Conservation (phyloP, 2,797 vertebrate species). For the Acanthurus leucopareius region DNA sequence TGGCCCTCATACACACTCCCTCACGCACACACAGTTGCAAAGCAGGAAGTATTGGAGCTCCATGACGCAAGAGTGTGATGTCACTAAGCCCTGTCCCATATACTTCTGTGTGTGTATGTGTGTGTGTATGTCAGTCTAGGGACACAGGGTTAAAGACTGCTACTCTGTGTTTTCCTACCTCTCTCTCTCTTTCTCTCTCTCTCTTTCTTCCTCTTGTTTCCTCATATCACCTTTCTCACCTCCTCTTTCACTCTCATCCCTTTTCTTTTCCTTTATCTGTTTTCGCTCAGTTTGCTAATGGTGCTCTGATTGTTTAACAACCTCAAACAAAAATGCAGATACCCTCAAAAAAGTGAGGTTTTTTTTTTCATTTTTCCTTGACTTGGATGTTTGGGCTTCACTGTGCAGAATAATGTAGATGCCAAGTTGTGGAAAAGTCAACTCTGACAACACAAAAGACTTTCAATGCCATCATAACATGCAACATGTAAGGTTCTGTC, state of each 20-base stretch:
- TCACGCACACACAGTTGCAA: conserved; percentile 42
- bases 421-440: too few relatives aligned
- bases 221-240: neutral
- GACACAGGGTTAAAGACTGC: conserved; percentile 4
- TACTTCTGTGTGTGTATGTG: conserved; percentile 24
- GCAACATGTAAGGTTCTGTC: too few relatives aligned
- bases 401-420: too few relatives aligned
- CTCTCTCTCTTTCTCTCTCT: neutral
- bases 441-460: too few relatives aligned
- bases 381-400: too few relatives aligned
- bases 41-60: conserved; percentile 70
- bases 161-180: neutral
- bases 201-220: neutral
- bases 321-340: too few relatives aligned
- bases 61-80: conserved; percentile 79
- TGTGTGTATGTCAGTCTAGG: conserved; percentile 31
- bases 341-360: too few relatives aligned
- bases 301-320: too few relatives aligned
- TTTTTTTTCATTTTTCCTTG: too few relatives aligned
- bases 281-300: too few relatives aligned
- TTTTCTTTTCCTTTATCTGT: conserved; percentile 5
- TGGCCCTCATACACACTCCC: conserved; percentile 58
- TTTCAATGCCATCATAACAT: too few relatives aligned
- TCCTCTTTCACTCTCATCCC: neutral
- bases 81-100: conserved; percentile 62